A percentile compares a stretch with the other conserved stretches of the same genome.
Evolutionary conservation across 35 echinoderm and acorn worm genomes (phyloP).

Genomic region (Ophiothrix spiculata): DNA sequence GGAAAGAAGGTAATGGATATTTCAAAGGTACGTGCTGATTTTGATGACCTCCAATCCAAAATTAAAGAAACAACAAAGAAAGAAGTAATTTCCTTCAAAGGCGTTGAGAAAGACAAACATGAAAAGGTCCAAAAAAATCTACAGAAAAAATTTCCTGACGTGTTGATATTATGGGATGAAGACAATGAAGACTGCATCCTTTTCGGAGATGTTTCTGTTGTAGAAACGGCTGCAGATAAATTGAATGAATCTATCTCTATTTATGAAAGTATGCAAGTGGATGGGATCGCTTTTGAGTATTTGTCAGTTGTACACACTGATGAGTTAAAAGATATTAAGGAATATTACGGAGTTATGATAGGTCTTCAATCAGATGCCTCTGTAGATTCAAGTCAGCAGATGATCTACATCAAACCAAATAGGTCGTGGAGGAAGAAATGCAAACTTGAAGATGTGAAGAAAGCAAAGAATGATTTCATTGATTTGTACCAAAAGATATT

Average conservation of each 20-base stretch:
- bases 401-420: not conserved
- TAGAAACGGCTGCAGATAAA: not conserved
- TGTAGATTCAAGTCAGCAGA: not conserved
- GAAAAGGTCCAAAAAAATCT: not conserved
- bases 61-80: not conserved
- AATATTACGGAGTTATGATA: not conserved
- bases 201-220: not conserved
- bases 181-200: not conserved
- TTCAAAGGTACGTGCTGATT: not conserved
- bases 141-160: not conserved
- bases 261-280: not conserved
- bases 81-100: not conserved
- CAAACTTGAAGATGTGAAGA: not conserved
- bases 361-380: not conserved
- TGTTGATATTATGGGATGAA: not conserved
- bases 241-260: not conserved
- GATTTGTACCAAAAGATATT: not conserved
- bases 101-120: not conserved
- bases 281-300: not conserved
- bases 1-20: not conserved
- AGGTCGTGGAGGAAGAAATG: not conserved
- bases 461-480: slow-evolving; percentile 14
- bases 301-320: not conserved
- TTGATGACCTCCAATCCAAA: not conserved
- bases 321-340: not conserved